These are phyloP conservation scores for Silvanus unidentatus DNA, from an alignment of 2,888 invertebrate species.

Conservation along the genomic window DNA sequence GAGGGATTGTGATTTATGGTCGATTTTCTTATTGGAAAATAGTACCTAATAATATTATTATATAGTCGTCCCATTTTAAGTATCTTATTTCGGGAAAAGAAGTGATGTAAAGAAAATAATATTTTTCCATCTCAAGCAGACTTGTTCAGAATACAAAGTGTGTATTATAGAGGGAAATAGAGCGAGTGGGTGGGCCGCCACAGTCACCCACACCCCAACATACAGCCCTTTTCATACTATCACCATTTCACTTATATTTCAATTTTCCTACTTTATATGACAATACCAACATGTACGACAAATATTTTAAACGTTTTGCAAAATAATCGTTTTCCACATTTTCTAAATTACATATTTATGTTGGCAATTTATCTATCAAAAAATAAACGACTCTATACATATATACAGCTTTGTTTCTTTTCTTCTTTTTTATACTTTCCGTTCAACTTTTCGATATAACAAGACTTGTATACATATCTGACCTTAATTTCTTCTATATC, in stretches of 20 bases:
- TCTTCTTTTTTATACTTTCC: too few species aligned
- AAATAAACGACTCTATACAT: too few species aligned
- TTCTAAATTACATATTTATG: too few species aligned
- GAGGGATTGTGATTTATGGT: too few species aligned
- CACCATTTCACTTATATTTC: slow-evolving; percentile 41
- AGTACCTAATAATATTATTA: background rate
- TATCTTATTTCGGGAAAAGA: slow-evolving; percentile 39
- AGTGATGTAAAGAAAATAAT: slow-evolving; percentile 44
- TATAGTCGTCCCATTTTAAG: slow-evolving; percentile 30
- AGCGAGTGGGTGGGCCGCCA: slow-evolving; percentile 24
- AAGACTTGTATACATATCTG: too few species aligned
- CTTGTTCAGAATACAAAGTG: slow-evolving; percentile 43
- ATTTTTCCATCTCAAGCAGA: slow-evolving; percentile 43
- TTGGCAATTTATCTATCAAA: too few species aligned
- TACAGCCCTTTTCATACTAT: slow-evolving; percentile 31
- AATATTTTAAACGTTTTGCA: slow-evolving; percentile 24
- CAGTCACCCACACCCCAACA: too few species aligned
- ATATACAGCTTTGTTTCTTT: too few species aligned
- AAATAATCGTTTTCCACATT: too few species aligned
- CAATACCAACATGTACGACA: slow-evolving; percentile 29
- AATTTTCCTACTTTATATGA: slow-evolving; percentile 41
- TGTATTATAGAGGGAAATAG: slow-evolving; percentile 41
- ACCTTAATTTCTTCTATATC: too few species aligned
- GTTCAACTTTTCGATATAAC: too few species aligned
- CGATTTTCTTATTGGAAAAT: background rate